Evolutionary conservation across 2,113 vertebrate species (phyloP).

Genomic region (Atlantisia rogersi): DNA sequence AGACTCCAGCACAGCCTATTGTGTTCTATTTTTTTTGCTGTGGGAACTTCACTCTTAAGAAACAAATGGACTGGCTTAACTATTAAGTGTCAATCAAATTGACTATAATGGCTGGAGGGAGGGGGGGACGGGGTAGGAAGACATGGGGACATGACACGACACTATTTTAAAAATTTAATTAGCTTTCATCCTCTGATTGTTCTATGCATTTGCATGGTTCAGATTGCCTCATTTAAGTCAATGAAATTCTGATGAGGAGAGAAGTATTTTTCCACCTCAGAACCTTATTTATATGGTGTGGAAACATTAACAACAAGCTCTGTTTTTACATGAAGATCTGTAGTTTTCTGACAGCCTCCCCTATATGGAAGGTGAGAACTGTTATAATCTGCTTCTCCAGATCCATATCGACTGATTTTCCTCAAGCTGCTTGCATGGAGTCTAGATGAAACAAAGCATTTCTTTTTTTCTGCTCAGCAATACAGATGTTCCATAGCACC

Average conservation of each 20-base stretch:
- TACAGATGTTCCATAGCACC: neutral
- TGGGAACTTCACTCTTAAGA: constrained; percentile 63
- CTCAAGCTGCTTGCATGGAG: neutral
- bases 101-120: neutral
- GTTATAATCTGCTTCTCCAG: neutral
- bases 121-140: neutral
- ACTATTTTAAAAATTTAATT: constrained; percentile 63
- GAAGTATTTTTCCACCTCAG: neutral
- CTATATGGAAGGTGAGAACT: neutral
- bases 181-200: constrained; percentile 40
- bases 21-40: constrained; percentile 55
- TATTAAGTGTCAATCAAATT: constrained; percentile 77
- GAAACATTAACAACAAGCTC: neutral
- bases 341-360: neutral
- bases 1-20: constrained; percentile 72
- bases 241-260: constrained; percentile 22
- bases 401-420: neutral
- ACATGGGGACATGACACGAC: too few species aligned
- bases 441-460: neutral
- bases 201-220: constrained; percentile 45
- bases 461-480: neutral
- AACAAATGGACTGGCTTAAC: constrained; percentile 75
- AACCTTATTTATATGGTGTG: neutral
- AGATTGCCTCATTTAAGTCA: constrained; percentile 53
- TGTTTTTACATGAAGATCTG: constrained; percentile 12